A percentile compares a stretch with the other conserved stretches of the same genome.
Evolutionary conservation across 2,888 invertebrate species (phyloP).

Genomic region (Rhagonycha fulva): DNA sequence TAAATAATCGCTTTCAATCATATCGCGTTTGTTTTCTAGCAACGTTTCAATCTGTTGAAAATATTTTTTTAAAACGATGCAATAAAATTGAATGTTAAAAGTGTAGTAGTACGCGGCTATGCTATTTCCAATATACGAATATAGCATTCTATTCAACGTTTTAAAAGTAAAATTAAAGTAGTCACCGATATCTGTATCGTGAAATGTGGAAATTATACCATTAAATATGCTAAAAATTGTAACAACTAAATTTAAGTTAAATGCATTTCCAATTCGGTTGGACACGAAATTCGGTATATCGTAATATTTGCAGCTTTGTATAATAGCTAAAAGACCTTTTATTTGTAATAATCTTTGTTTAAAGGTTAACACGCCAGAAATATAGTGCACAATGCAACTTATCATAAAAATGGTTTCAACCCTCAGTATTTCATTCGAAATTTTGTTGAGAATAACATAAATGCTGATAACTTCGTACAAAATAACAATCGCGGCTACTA

Average conservation of each 20-base stretch:
- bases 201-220: not conserved
- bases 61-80: not conserved
- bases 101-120: not conserved
- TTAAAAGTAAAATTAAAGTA: not conserved
- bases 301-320: not conserved
- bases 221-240: not conserved
- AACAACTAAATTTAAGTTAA: not conserved
- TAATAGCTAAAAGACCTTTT: not conserved
- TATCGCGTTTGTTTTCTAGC: not conserved
- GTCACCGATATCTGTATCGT: not conserved
- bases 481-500: not conserved
- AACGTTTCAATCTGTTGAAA: not conserved
- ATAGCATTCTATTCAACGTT: not conserved
- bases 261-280: not conserved
- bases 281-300: not conserved
- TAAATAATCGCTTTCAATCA: not conserved
- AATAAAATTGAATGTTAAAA: not conserved
- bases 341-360: not conserved
- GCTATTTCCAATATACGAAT: not conserved
- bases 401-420: not conserved
- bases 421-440: not conserved
- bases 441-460: not conserved
- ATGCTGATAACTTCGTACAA: not conserved
- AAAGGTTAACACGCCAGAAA: not conserved
- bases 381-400: not conserved